Percentiles rank a stretch among this genome's conserved stretches.
phyloP scores from a whole-genome alignment of 1,140 invertebrate species.

The Acromyrmex echinatior region DNA sequence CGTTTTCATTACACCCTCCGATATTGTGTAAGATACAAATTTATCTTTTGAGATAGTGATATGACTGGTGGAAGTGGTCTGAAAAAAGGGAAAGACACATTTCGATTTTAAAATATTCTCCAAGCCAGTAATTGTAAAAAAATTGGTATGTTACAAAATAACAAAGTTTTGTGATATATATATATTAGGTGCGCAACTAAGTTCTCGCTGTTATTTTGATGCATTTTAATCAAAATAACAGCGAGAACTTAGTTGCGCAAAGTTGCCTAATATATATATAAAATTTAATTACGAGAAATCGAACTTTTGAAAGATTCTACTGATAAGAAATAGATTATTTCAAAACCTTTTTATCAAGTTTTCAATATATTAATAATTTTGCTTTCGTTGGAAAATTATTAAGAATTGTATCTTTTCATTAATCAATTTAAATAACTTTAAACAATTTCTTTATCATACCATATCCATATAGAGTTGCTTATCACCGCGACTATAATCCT shows the following conservation, averaged over 20 bases:
- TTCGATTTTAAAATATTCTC: neutral
- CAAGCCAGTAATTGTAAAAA: neutral
- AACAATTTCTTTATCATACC: constrained; percentile 32
- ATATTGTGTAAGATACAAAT: constrained; percentile 56
- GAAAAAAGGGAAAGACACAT: neutral
- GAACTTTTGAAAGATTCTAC: too few relatives aligned
- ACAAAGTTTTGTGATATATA: neutral
- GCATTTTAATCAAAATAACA: too few relatives aligned
- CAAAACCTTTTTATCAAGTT: neutral
- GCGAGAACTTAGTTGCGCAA: too few relatives aligned
- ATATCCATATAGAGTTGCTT: constrained; percentile 56
- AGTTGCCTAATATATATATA: too few relatives aligned
- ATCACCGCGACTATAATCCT: constrained; percentile 38
- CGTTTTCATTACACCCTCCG: constrained; percentile 38
- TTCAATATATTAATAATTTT: neutral
- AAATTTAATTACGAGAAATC: too few relatives aligned
- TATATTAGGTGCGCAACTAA: too few relatives aligned
- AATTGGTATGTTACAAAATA: neutral
- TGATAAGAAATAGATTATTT: neutral
- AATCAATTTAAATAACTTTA: neutral
- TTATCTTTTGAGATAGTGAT: constrained; percentile 20
- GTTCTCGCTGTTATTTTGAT: too few relatives aligned
- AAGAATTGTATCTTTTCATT: neutral
- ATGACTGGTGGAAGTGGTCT: constrained; percentile 50
- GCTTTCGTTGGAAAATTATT: neutral